Conservation (phyloP, 1,140 invertebrate species). For the Papilio xuthus region DNA sequence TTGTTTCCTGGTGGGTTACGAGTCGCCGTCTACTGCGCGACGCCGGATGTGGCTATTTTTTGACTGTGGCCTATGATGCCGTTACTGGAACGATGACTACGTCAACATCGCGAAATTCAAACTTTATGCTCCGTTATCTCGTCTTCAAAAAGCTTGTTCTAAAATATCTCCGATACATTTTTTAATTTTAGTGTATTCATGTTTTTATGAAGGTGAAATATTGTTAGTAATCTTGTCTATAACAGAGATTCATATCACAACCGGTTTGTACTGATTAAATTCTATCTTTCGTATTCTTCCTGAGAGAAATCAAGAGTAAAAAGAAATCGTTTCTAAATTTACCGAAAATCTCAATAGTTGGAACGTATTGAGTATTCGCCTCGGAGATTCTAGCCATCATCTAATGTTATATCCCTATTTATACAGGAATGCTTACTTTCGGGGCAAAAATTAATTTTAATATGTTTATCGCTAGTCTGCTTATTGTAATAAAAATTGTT, state of each 20-base stretch:
- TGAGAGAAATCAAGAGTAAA: background rate
- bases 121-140: background rate
- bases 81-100: background rate
- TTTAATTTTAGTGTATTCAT: background rate
- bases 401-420: too few species aligned
- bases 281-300: background rate
- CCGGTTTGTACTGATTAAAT: background rate
- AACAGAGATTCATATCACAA: background rate
- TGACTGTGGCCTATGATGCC: background rate
- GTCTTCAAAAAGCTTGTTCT: background rate
- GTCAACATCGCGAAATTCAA: background rate
- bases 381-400: too few species aligned
- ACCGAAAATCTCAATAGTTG: background rate
- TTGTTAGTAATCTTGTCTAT: background rate
- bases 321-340: background rate
- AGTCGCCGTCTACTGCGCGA: background rate
- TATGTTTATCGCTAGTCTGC: background rate
- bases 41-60: conserved; percentile 8
- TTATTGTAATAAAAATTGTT: background rate
- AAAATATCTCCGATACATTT: background rate
- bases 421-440: too few species aligned
- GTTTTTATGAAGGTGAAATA: background rate
- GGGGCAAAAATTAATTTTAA: background rate
- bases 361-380: too few species aligned
- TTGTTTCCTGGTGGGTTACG: conserved; percentile 1